A percentile compares a stretch with the other conserved stretches of the same genome.
phyloP scores from a whole-genome alignment of 2,797 vertebrate species.

The Crossoptilon crossoptilon region DNA sequence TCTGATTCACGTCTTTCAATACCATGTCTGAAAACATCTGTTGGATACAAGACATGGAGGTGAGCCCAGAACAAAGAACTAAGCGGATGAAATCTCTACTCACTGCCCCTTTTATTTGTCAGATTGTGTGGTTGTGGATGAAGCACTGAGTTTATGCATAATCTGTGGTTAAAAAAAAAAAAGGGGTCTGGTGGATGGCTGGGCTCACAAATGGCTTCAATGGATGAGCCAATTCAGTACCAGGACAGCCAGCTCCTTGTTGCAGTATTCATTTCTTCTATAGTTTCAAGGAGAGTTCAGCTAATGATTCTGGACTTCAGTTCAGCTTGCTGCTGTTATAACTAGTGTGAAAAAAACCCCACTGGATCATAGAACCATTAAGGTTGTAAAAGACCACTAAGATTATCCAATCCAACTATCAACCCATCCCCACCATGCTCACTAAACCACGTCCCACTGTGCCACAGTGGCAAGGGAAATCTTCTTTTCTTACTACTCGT shows the following conservation, averaged over 20 bases:
- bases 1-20: neutral
- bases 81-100: neutral
- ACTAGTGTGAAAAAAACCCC: neutral
- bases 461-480: neutral
- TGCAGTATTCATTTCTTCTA: neutral
- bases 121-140: neutral
- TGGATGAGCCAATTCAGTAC: neutral
- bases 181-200: neutral
- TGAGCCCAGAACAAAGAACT: neutral
- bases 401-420: no score
- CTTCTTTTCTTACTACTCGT: neutral
- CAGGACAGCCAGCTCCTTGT: neutral
- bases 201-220: neutral
- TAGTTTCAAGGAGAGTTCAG: neutral
- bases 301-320: neutral
- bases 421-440: no score
- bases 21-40: neutral
- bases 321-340: neutral
- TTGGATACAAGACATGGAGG: neutral
- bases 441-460: no score
- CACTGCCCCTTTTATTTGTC: neutral
- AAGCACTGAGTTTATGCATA: neutral
- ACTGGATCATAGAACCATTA: no score
- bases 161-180: neutral
- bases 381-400: no score